Conservation (phyloP, 2,797 vertebrate genomes). For the Etheostoma nigrum region DNA sequence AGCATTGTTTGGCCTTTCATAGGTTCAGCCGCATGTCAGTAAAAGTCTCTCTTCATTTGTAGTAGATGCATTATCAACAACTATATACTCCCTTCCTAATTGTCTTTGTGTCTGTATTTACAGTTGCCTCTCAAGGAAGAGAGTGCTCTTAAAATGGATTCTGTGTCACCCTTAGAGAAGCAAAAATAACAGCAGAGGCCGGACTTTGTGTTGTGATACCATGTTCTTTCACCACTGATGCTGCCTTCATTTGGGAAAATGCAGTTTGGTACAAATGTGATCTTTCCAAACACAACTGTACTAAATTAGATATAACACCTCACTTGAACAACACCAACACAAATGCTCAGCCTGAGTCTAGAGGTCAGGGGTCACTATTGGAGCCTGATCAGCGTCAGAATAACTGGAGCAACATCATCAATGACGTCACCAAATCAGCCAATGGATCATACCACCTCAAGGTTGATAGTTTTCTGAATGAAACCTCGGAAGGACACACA, state of each 20-base stretch:
- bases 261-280: constrained; percentile 16
- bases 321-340: not conserved
- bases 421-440: constrained; percentile 31
- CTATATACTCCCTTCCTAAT: not conserved
- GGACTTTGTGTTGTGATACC: constrained; percentile 48
- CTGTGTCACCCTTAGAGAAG: not conserved
- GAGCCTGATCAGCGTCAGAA: not conserved
- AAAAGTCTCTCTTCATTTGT: not conserved
- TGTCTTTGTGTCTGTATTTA: not conserved
- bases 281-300: not conserved
- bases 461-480: not conserved
- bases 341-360: not conserved
- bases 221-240: not conserved
- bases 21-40: not conserved
- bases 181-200: constrained; percentile 23
- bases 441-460: constrained; percentile 21
- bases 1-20: not conserved
- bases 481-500: rapidly evolving
- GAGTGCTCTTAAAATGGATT: rapidly evolving
- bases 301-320: not conserved
- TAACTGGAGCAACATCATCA: constrained; percentile 58
- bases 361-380: constrained; percentile 29
- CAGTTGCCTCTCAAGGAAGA: not conserved
- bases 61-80: not conserved
- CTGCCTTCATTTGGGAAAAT: not conserved